Percentiles rank a stretch among this genome's conserved stretches.
Conservation (phyloP, 2,888 invertebrate species). For the Dione juno region DNA sequence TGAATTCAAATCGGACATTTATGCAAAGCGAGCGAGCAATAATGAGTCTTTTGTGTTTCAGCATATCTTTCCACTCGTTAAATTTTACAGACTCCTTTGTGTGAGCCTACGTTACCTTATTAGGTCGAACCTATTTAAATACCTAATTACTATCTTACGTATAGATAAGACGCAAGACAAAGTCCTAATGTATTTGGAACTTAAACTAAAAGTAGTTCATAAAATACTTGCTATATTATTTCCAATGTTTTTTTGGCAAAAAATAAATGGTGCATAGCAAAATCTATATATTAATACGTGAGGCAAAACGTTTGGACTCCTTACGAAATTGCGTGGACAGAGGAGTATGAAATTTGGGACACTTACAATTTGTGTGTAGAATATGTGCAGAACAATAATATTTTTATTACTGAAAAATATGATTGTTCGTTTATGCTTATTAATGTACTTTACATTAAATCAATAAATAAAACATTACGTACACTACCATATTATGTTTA, state of each 20-base stretch:
- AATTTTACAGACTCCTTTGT: slow-evolving; percentile 33
- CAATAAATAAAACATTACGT: too few species aligned
- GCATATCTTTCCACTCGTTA: slow-evolving; percentile 42
- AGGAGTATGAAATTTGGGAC: too few species aligned
- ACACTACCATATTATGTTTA: too few species aligned
- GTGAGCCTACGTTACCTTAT: slow-evolving; percentile 17
- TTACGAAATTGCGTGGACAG: too few species aligned
- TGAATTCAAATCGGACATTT: slow-evolving; percentile 50
- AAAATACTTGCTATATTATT: background rate
- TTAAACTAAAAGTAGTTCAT: background rate
- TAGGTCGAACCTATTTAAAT: slow-evolving; percentile 22
- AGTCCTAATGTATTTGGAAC: background rate
- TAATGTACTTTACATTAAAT: too few species aligned
- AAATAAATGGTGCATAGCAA: too few species aligned
- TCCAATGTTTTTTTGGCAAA: background rate
- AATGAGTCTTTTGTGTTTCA: slow-evolving; percentile 44
- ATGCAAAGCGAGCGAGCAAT: slow-evolving; percentile 45
- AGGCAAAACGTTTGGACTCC: too few species aligned
- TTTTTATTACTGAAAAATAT: too few species aligned
- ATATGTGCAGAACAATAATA: too few species aligned
- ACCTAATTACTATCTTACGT: background rate
- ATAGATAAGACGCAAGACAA: background rate
- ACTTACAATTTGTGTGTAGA: too few species aligned
- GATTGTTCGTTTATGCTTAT: too few species aligned
- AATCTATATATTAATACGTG: too few species aligned